phyloP scores from a whole-genome alignment of 2,113 vertebrate species.

The Asarcornis scutulata region DNA sequence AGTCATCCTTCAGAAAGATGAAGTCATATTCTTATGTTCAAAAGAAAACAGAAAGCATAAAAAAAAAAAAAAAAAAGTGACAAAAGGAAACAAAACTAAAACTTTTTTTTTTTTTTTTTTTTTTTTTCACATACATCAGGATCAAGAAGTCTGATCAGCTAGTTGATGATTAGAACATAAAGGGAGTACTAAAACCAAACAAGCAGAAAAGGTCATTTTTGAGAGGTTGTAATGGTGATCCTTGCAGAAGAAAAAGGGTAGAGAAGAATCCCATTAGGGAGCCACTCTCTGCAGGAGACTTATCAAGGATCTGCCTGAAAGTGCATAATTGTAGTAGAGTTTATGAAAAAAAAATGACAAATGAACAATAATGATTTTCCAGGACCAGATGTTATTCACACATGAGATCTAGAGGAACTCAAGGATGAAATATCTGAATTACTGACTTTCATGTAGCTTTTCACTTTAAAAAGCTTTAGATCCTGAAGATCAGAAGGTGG shows the following conservation, averaged over 20 bases:
- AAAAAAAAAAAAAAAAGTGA: neutral
- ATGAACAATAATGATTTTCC: neutral
- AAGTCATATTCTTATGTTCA: neutral
- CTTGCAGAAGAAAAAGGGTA: neutral
- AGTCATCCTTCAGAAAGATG: neutral
- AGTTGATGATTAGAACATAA: neutral
- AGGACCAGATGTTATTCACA: neutral
- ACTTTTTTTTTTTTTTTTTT: rapidly evolving
- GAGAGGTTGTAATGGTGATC: neutral
- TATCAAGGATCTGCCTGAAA: neutral
- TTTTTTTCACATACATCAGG: neutral
- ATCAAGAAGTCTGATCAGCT: neutral
- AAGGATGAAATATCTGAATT: conserved; percentile 5
- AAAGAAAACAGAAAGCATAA: neutral
- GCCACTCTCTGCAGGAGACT: neutral
- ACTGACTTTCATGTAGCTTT: neutral
- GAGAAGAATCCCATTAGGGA: neutral
- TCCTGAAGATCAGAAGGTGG: neutral
- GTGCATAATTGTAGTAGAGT: neutral
- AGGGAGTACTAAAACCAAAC: neutral
- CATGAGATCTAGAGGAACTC: neutral
- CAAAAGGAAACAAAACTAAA: neutral
- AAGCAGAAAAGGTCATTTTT: neutral
- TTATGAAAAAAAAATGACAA: neutral
- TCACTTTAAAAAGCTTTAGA: neutral